phyloP scores from a whole-genome alignment of 2,113 vertebrate species.

The Pteropus alecto region DNA sequence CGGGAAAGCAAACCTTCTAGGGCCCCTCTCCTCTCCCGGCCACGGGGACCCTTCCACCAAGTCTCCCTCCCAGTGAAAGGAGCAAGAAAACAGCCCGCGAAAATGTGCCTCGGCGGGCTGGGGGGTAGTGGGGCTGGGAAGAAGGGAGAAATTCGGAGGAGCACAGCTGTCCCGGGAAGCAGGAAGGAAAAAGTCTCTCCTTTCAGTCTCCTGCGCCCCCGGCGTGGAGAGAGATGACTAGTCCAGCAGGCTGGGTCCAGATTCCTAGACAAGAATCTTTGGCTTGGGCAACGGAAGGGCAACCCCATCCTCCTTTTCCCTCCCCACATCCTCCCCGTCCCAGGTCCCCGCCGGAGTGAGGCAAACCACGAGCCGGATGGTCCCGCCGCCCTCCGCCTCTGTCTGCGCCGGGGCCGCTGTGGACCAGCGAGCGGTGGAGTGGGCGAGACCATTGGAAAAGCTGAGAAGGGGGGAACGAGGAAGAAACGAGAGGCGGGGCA shows the following conservation, averaged over 20 bases:
- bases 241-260: background rate
- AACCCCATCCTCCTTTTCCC: background rate
- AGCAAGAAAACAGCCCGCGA: background rate
- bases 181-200: slow-evolving; percentile 14
- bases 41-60: background rate
- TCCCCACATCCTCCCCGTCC: background rate
- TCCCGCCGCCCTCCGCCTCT: slow-evolving; percentile 35
- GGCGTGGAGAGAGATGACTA: background rate
- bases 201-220: background rate
- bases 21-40: background rate
- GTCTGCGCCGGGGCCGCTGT: background rate
- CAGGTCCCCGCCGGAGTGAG: background rate
- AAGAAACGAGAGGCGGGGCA: slow-evolving; percentile 52
- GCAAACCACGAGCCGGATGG: fast-evolving
- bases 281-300: background rate
- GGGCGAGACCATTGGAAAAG: slow-evolving; percentile 68
- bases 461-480: background rate
- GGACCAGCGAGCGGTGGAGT: slow-evolving; percentile 67
- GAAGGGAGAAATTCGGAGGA: background rate
- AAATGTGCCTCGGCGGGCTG: background rate
- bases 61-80: background rate
- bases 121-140: background rate
- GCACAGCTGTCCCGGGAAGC: background rate
- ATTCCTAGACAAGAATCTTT: background rate
- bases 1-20: background rate